Evolutionary conservation across 1,140 invertebrate genomes (phyloP).

Genomic region (Trinorchestia longiramus): DNA sequence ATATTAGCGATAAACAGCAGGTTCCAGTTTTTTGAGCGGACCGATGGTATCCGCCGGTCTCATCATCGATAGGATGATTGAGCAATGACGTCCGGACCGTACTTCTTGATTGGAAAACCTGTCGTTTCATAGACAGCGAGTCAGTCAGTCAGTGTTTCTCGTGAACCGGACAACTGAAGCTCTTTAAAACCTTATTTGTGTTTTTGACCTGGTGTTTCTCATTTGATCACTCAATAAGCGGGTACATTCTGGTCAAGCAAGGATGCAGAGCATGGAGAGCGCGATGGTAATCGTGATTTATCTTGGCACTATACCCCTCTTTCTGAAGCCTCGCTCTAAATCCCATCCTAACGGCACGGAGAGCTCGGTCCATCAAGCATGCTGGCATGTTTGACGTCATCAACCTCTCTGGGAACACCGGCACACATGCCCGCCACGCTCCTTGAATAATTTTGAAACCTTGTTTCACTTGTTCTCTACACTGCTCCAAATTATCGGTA

Average conservation of each 20-base stretch:
- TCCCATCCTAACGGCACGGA: neutral
- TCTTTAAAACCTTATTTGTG: neutral
- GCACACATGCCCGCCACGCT: neutral
- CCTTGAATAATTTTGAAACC: no score
- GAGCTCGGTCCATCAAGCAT: neutral
- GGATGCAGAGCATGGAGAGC: neutral
- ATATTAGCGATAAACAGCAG: neutral
- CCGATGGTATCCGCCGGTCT: neutral
- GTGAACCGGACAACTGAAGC: neutral
- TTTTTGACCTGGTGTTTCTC: neutral
- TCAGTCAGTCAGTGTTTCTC: neutral
- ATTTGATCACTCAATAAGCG: neutral
- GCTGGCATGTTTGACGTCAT: neutral
- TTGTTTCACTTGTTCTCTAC: no score
- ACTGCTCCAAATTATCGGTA: no score
- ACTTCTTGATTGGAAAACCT: neutral
- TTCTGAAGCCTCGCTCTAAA: slow-evolving; percentile 10
- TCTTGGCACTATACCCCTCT: slow-evolving; percentile 10
- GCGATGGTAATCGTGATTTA: neutral
- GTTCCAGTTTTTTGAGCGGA: neutral
- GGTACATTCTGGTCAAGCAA: neutral
- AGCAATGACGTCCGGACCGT: neutral
- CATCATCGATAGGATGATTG: neutral
- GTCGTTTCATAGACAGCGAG: neutral
- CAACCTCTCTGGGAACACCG: neutral